Evolutionary conservation across 1,140 invertebrate genomes (phyloP), one percentile per base, ranked within the genome.

Genomic region (Macrotrachela quadricornifera): DNA sequence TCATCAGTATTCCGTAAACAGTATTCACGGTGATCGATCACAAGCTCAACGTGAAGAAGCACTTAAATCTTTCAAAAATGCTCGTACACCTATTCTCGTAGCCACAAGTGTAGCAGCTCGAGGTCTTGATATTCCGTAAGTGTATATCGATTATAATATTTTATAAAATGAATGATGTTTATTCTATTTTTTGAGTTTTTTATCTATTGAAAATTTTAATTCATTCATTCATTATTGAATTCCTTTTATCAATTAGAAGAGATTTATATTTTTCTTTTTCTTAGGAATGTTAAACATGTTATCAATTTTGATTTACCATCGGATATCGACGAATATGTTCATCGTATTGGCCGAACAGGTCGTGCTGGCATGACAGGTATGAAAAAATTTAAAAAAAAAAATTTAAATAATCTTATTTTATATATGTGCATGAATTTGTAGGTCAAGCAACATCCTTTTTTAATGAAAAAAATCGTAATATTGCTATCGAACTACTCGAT

Each of bases 41-140:
- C 94, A 99, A 67, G 77, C 81, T 49, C 91, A 99, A 68, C 77
- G 94, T 43, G 91, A 97, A 71, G 83, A 90, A 57, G 91, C 94
- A 36, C 73, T 99, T 50, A 77, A 79, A 57, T 77, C 82, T 51
- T 99, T 97, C 76, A 78, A 87, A 55, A 78, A 78, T 44, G 91
- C 91, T 53, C 76, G 79, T 60, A 81, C 83, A 46, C 90, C 91
- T 13, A 91, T 99, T 63, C 75, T 99, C 18, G 90, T 99, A 21
- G 92, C 94, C 37, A 99, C 94, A 10, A 88, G 92, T 52, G 92
- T 80, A 50, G 90, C 90, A 46, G 88, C 88, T 60, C 79, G 90
- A 76, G 91, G 90, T 58, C 74, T 95, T 60, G 92, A 97, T 75
- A 97, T 97, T 71, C 87, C 87, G 45, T 78, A 80, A 51, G 81